Conservation (phyloP, 1,140 invertebrate genomes). For the Dysdera silvatica region DNA sequence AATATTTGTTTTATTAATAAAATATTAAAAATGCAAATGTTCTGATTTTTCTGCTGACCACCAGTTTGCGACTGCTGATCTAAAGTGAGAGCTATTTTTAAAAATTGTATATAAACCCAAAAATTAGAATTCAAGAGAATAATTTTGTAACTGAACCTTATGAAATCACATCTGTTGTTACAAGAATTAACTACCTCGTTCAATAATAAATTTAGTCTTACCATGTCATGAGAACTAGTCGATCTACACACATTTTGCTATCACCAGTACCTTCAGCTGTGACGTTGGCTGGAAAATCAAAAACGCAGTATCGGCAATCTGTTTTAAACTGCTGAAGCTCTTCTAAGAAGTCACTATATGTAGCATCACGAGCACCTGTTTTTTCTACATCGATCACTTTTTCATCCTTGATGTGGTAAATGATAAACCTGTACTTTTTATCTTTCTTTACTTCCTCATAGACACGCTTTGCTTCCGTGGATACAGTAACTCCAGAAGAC, state of each 20-base stretch:
- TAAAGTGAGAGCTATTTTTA: too few species aligned
- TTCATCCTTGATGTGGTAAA: slow-evolving; percentile 89
- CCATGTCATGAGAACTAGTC: slow-evolving; percentile 87
- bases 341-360: slow-evolving; percentile 80
- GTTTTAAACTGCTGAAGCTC: slow-evolving; percentile 80
- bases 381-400: slow-evolving; percentile 49
- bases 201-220: too few species aligned
- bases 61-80: too few species aligned
- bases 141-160: neutral
- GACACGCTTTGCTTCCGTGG: slow-evolving; percentile 83
- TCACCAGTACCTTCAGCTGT: slow-evolving; percentile 30
- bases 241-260: slow-evolving; percentile 32
- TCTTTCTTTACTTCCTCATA: slow-evolving; percentile 96
- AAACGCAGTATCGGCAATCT: slow-evolving; percentile 72
- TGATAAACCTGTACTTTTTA: slow-evolving; percentile 91
- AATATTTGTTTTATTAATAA: too few species aligned
- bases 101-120: too few species aligned
- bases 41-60: too few species aligned
- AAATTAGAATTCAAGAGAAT: too few species aligned
- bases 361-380: slow-evolving; percentile 63
- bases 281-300: slow-evolving; percentile 59
- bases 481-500: slow-evolving; percentile 91
- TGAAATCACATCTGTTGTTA: neutral
- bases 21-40: too few species aligned
- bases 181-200: neutral